Conservation (phyloP, 2,113 vertebrate species). For the Phyllostomus hastatus region DNA sequence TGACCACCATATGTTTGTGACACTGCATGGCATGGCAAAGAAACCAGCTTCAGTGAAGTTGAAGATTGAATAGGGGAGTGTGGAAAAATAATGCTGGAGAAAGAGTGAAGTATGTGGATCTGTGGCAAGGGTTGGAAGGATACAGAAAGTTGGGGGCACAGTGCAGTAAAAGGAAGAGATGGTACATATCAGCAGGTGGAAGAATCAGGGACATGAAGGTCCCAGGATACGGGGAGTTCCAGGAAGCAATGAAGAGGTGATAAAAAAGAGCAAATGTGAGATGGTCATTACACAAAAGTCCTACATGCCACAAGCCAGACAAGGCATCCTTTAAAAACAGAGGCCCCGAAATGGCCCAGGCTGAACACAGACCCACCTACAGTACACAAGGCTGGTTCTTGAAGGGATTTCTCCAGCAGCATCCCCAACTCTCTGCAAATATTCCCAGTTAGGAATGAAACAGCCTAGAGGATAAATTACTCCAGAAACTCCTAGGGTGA, state of each 20-base stretch:
- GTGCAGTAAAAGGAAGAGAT: neutral
- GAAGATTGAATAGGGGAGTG: fast-evolving
- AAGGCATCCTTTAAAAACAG: neutral
- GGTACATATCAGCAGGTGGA: neutral
- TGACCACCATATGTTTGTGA: neutral
- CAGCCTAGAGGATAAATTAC: neutral
- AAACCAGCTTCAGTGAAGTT: neutral
- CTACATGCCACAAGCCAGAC: neutral
- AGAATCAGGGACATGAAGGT: neutral
- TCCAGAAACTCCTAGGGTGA: neutral
- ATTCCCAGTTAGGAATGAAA: neutral
- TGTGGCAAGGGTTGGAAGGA: neutral
- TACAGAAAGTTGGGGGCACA: neutral
- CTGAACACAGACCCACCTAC: neutral
- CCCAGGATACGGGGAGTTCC: neutral
- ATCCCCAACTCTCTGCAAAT: neutral
- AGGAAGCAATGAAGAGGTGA: neutral
- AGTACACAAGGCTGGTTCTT: too few relatives aligned
- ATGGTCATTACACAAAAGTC: too few relatives aligned
- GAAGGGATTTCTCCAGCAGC: neutral
- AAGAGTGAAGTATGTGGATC: neutral
- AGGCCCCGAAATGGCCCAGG: neutral
- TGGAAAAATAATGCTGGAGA: neutral
- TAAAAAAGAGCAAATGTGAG: neutral
- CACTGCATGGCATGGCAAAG: fast-evolving